phyloP scores from a whole-genome alignment of 2,797 vertebrate genomes.

The Rhinogobio ventralis region DNA sequence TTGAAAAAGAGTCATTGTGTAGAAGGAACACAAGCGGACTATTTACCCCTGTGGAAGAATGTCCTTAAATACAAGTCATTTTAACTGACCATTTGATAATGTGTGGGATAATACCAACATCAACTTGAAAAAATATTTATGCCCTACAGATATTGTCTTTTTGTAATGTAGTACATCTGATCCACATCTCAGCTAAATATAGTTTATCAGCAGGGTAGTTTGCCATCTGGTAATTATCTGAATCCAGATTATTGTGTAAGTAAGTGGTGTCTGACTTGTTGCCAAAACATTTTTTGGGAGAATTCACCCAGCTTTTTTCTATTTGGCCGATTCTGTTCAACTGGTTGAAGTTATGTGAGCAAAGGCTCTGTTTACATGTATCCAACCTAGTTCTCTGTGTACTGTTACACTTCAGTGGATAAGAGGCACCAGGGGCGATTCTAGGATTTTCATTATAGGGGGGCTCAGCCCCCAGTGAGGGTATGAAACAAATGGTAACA shows the following conservation, averaged over 20 bases:
- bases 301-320: background rate
- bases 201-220: background rate
- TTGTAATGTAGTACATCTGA: background rate
- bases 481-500: too few relatives aligned
- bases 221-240: slow-evolving; percentile 11
- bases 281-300: background rate
- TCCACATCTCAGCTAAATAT: background rate
- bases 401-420: slow-evolving; percentile 66
- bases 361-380: slow-evolving; percentile 41
- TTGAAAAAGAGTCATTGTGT: slow-evolving; percentile 49
- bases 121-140: background rate
- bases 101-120: slow-evolving; percentile 11
- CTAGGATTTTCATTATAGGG: too few relatives aligned
- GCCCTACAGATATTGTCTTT: background rate
- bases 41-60: slow-evolving; percentile 41
- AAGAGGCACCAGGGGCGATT: too few relatives aligned
- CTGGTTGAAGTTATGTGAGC: slow-evolving; percentile 7
- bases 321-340: background rate
- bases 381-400: slow-evolving; percentile 59
- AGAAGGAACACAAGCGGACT: slow-evolving; percentile 29
- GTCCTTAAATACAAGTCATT: slow-evolving; percentile 46
- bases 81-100: slow-evolving; percentile 23
- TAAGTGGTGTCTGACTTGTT: background rate
- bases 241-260: background rate
- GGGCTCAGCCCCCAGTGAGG: too few relatives aligned